Evolutionary conservation across 2,113 vertebrate genomes (phyloP), one percentile per base, ranked within the genome.

Genomic region (Etia nguti): DNA sequence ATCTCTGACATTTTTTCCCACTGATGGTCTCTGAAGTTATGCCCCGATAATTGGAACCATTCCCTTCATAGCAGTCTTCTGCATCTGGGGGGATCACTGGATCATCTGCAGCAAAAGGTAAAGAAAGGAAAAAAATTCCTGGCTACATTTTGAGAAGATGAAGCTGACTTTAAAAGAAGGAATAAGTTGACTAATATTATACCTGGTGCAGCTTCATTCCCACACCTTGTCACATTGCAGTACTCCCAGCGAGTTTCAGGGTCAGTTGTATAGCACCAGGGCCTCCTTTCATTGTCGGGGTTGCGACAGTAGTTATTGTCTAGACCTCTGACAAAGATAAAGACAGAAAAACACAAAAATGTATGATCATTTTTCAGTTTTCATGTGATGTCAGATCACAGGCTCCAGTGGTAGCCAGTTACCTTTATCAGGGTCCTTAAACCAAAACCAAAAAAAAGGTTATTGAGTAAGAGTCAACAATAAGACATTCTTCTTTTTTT

Each of bases 251-350:
- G 96, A 22, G 91, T 94, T 0, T 90, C 48, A 0, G 87, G 26
- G 88, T 98, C 94, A 0, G 97, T 97, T 5, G 99, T 99, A 81
- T 98, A 99, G 92, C 99, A 99, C 99, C 99, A 99, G 0, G 98
- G 98, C 89, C 31, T 94, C 11, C 91, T 92, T 88, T 99, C 97
- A 20, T 97, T 97, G 82, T 99, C 97, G 0, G 98, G 98, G 88
- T 99, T 99, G 85, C 98, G 97, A 77, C 99, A 99, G 89, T 98
- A 97, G 95, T 99, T 99, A 65, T 90, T 92, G 1, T 97, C 97
- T 10, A 99, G 92, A 85, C 83, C 89, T 93, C 98, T 99, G 93
- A 48, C 54, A 91, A 56, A 57, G 7, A 36, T 29, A 29, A 16
- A 75, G 8, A 75, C 3, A 68, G 10, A 36, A 10, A 75, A 68